Evolutionary conservation across 2,797 vertebrate species (phyloP).

Genomic region (Phalloptychus januarius): DNA sequence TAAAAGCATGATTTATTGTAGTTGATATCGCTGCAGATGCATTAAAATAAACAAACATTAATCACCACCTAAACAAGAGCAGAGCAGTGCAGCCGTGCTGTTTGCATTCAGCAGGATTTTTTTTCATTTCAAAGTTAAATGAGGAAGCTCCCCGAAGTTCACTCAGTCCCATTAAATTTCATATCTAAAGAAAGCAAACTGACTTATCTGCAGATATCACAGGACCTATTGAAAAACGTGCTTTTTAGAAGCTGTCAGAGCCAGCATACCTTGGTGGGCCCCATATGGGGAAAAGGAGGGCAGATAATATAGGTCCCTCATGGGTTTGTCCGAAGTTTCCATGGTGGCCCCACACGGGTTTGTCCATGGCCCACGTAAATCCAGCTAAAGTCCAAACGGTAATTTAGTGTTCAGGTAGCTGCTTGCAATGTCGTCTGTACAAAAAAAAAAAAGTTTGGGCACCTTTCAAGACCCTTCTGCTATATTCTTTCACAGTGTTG

Average conservation of each 20-base stretch:
- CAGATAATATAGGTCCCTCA: too few relatives aligned
- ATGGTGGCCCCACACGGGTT: too few relatives aligned
- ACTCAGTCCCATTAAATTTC: not conserved
- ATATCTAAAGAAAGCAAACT: not conserved
- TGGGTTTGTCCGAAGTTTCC: too few relatives aligned
- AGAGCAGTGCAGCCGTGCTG: not conserved
- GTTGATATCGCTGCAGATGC: not conserved
- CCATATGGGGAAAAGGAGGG: too few relatives aligned
- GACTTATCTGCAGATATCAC: not conserved
- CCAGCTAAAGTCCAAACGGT: too few relatives aligned
- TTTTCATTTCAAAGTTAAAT: slow-evolving; percentile 13
- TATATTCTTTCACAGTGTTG: too few relatives aligned
- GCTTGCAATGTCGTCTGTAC: too few relatives aligned
- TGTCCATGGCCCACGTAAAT: too few relatives aligned
- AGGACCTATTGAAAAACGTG: not conserved
- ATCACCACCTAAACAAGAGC: not conserved
- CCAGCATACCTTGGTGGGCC: too few relatives aligned
- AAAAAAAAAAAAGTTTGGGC: too few relatives aligned
- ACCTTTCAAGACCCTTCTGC: too few relatives aligned
- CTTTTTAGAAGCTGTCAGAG: not conserved
- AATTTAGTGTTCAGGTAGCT: too few relatives aligned
- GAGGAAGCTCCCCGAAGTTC: not conserved
- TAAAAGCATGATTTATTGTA: slow-evolving; percentile 8
- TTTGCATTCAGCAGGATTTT: not conserved
- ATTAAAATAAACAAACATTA: slow-evolving; percentile 6